Evolutionary conservation across 1,140 invertebrate species (phyloP).

Genomic region (Eumaeus atala): DNA sequence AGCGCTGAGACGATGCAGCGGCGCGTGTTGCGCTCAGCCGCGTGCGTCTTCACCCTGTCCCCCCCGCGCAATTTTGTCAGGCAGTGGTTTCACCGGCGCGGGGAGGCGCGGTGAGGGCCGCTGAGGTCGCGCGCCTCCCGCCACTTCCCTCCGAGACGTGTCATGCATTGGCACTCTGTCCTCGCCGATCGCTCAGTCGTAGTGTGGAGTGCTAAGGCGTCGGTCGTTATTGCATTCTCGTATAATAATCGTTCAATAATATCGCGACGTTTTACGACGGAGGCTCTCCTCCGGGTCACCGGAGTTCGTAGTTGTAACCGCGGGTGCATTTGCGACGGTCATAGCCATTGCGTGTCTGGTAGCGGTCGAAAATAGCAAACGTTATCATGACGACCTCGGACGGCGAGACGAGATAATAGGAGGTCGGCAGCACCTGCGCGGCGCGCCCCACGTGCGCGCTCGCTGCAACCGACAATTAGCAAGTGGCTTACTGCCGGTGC

Average conservation of each 20-base stretch:
- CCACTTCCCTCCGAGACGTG: constrained; percentile 46
- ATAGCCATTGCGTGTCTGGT: constrained; percentile 38
- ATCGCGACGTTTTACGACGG: constrained; percentile 30
- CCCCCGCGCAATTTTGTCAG: constrained; percentile 50
- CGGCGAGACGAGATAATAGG: constrained; percentile 67
- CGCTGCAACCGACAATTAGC: constrained; percentile 46
- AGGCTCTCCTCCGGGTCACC: constrained; percentile 30
- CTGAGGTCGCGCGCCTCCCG: constrained; percentile 59
- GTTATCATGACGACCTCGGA: constrained; percentile 67
- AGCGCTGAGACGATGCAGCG: constrained; percentile 43
- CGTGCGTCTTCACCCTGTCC: constrained; percentile 37
- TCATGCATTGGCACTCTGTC: constrained; percentile 26
- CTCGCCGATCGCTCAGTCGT: constrained; percentile 47
- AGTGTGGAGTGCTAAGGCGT: constrained; percentile 54
- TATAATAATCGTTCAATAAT: constrained; percentile 26
- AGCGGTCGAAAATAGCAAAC: constrained; percentile 54
- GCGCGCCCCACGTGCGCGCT: constrained; percentile 52
- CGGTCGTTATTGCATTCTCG: constrained; percentile 35
- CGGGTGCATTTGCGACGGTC: constrained; percentile 58
- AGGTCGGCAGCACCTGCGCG: constrained; percentile 68
- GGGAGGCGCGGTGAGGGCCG: constrained; percentile 45
- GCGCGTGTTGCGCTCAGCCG: constrained; percentile 59
- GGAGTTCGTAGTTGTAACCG: constrained; percentile 42
- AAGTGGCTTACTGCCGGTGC: constrained; percentile 24
- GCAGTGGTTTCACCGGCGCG: constrained; percentile 29